Percentiles rank a stretch among this genome's conserved stretches.
Conservation (phyloP, 2,888 invertebrate species). For the Dolichopus griseipennis region DNA sequence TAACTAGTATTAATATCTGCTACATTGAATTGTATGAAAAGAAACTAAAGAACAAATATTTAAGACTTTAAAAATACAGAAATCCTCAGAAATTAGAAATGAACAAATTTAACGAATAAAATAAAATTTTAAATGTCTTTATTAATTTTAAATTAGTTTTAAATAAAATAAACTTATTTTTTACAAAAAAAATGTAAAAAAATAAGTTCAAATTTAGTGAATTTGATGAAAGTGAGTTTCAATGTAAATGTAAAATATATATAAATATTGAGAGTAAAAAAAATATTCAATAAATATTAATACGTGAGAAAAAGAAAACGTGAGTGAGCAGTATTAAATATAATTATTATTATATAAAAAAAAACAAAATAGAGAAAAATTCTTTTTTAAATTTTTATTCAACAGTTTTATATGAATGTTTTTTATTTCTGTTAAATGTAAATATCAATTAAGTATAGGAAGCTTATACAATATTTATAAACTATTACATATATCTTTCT, state of each 20-base stretch:
- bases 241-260: background rate
- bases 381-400: background rate
- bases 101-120: too few relatives aligned
- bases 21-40: too few relatives aligned
- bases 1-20: too few relatives aligned
- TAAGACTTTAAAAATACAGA: too few relatives aligned
- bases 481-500: background rate
- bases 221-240: background rate
- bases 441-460: background rate
- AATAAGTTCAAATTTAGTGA: too few relatives aligned
- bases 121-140: too few relatives aligned
- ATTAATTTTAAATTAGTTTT: too few relatives aligned
- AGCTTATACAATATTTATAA: background rate
- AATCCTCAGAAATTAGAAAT: too few relatives aligned
- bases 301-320: background rate
- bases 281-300: background rate
- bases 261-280: background rate
- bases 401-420: background rate
- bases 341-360: background rate
- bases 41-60: too few relatives aligned
- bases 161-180: too few relatives aligned
- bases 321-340: constrained; percentile 1
- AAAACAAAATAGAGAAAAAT: background rate
- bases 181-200: too few relatives aligned
- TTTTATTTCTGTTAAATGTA: background rate